Conservation (phyloP, 2,888 invertebrate genomes). For the Latheticus oryzae region DNA sequence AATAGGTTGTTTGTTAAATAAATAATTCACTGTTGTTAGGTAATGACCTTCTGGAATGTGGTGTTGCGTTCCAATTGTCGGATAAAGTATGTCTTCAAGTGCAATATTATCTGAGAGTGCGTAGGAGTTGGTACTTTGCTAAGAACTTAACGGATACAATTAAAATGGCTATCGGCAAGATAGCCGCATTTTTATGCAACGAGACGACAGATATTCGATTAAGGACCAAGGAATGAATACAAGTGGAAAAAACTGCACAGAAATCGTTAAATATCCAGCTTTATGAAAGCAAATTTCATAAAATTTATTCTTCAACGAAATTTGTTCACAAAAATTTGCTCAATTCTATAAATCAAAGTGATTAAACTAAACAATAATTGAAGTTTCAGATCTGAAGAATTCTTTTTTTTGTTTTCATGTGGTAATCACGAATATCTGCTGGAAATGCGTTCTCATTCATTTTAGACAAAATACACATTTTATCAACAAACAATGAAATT, state of each 20-base stretch:
- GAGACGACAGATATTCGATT: slow-evolving; percentile 15
- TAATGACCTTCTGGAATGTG: slow-evolving; percentile 46
- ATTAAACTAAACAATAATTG: no score
- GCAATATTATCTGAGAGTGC: slow-evolving; percentile 45
- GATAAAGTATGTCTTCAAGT: slow-evolving; percentile 46
- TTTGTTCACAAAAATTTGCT: no score
- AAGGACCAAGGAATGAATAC: neutral
- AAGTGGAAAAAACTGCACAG: neutral
- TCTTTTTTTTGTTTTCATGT: no score
- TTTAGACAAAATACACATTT: slow-evolving; percentile 15
- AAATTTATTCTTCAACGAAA: no score
- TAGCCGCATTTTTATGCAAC: slow-evolving; percentile 11
- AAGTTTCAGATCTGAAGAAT: no score
- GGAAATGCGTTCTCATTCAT: slow-evolving; percentile 15
- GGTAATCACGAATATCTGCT: no score
- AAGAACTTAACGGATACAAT: slow-evolving; percentile 41
- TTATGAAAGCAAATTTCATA: slow-evolving; percentile 5
- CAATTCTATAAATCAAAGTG: no score
- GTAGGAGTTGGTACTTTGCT: slow-evolving; percentile 34
- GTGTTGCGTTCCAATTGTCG: slow-evolving; percentile 45
- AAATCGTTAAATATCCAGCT: neutral
- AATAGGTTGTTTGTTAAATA: slow-evolving; percentile 25
- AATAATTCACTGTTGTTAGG: slow-evolving; percentile 44
- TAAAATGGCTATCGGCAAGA: slow-evolving; percentile 34
- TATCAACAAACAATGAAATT: slow-evolving; percentile 3